phyloP scores from a whole-genome alignment of 2,113 vertebrate species.

The Dicaeum eximium region DNA sequence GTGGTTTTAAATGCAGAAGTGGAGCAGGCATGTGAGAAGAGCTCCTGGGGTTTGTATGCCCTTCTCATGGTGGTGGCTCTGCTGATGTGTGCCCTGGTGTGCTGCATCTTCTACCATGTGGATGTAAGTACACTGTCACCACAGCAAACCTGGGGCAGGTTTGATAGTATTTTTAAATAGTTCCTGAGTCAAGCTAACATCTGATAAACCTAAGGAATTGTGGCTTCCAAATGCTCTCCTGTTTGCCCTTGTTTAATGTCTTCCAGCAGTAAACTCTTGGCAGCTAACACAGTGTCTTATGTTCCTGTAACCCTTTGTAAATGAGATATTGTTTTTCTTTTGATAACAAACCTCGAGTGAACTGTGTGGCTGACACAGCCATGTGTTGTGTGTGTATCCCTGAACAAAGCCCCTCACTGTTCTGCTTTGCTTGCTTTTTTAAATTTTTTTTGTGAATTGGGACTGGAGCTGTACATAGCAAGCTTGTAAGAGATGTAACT shows the following conservation, averaged over 20 bases:
- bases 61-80: accelerated
- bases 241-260: background rate
- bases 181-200: background rate
- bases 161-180: background rate
- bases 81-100: background rate
- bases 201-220: background rate
- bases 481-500: background rate
- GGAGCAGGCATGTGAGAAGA: background rate
- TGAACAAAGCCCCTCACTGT: background rate
- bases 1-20: background rate
- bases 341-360: background rate
- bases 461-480: background rate
- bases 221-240: background rate
- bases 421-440: background rate
- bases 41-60: background rate
- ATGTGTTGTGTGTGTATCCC: background rate
- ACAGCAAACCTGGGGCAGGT: accelerated
- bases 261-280: background rate
- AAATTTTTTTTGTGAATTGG: background rate
- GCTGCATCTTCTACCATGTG: background rate
- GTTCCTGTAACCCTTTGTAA: background rate
- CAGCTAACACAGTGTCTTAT: background rate
- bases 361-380: background rate
- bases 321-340: background rate
- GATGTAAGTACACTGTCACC: background rate